phyloP scores from a whole-genome alignment of 2,888 invertebrate genomes.

The Chouioia cunea region DNA sequence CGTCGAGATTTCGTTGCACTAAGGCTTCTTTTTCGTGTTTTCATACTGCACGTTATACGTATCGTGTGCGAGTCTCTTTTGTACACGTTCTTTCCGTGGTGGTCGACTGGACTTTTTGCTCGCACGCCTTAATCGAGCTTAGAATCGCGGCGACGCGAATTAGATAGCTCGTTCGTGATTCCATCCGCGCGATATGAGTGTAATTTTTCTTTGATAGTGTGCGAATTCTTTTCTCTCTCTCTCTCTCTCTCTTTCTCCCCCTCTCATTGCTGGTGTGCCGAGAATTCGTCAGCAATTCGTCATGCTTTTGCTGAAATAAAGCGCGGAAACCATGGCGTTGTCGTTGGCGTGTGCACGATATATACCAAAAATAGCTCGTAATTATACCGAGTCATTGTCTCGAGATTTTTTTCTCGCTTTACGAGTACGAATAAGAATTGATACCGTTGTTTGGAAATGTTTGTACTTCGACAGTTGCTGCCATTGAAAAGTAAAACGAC shows the following conservation, averaged over 20 bases:
- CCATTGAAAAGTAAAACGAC: too few species aligned
- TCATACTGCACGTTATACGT: not conserved
- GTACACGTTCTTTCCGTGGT: not conserved
- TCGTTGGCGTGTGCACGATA: too few species aligned
- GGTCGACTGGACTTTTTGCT: not conserved
- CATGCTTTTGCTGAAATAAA: too few species aligned
- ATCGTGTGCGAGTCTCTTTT: not conserved
- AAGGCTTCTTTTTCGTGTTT: not conserved
- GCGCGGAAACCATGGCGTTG: too few species aligned
- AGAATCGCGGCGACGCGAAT: constrained; percentile 1
- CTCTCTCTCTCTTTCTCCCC: not conserved
- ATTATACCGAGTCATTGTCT: too few species aligned
- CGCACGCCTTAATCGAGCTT: not conserved
- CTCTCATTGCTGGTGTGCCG: not conserved
- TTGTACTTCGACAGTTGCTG: too few species aligned
- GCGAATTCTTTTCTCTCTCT: not conserved
- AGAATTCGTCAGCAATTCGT: not conserved
- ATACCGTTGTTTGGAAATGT: too few species aligned
- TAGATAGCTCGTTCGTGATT: not conserved
- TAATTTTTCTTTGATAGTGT: too few species aligned
- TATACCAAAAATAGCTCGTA: too few species aligned
- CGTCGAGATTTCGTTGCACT: constrained; percentile 16
- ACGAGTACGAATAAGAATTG: too few species aligned
- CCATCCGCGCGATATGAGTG: not conserved
- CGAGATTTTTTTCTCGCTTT: too few species aligned